A percentile compares a stretch with the other conserved stretches of the same genome.
These are phyloP conservation scores for Drosophila arizonae DNA, from an alignment of 1,140 invertebrate genomes.

Conservation along the genomic window DNA sequence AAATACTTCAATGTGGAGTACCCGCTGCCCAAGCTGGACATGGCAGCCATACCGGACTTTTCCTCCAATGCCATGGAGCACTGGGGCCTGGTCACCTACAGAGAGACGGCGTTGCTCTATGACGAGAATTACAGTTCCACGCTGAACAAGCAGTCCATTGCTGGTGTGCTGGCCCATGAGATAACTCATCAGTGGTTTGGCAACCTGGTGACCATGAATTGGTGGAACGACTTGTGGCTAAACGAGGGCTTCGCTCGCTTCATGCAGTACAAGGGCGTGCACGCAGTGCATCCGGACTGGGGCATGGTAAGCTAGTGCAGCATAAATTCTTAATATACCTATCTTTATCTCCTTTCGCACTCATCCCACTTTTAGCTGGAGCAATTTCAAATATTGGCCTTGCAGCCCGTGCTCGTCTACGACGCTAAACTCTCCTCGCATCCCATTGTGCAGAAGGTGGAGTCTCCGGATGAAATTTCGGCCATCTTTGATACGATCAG, in stretches of 20 bases:
- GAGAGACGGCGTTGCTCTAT: constrained; percentile 92
- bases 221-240: constrained; percentile 97
- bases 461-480: constrained; percentile 93
- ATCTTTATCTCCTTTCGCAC: not conserved
- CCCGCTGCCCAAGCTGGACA: constrained; percentile 94
- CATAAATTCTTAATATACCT: not conserved
- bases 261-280: constrained; percentile 91
- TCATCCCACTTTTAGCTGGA: constrained; percentile 74
- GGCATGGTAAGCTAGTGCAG: constrained; percentile 87
- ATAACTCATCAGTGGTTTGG: constrained; percentile 97
- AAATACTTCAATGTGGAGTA: constrained; percentile 93
- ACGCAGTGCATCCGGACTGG: constrained; percentile 91
- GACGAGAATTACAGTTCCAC: constrained; percentile 88
- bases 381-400: constrained; percentile 88
- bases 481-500: constrained; percentile 96
- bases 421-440: constrained; percentile 94
- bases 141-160: constrained; percentile 89
- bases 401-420: constrained; percentile 89
- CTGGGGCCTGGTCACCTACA: constrained; percentile 93
- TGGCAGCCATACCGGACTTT: constrained; percentile 97
- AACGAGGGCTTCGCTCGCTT: constrained; percentile 96
- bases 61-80: constrained; percentile 97
- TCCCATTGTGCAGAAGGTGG: constrained; percentile 92
- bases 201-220: constrained; percentile 93
- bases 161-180: constrained; percentile 93